Evolutionary conservation across 1,140 invertebrate species (phyloP), one percentile per base, ranked within the genome.

Genomic region (Drosophila rhopaloa): DNA sequence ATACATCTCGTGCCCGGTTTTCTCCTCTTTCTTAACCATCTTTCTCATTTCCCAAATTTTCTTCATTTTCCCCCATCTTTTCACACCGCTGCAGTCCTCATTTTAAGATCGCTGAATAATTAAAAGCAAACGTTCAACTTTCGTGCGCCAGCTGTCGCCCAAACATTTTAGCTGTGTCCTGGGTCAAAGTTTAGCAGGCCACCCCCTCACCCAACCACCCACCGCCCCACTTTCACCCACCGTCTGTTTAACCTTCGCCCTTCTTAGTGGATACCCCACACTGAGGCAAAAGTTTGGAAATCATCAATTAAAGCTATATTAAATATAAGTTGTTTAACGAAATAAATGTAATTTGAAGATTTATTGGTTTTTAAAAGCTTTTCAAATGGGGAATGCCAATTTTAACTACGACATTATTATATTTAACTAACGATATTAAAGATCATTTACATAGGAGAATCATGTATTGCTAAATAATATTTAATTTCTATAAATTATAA

Each of bases 171-270:
- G 79, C 83, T 76, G 76, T 59, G 57, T 62, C 76, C 76, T 82
- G 83, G 79, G 82, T 88, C 83, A 88, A 88, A 86, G 83, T 88
- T 83, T 78, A 81, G 66, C 76, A 76, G 76, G 81, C 61, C 76
- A 75, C 62, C 56, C 41, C 44, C 16, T 44, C 48, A 16, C 41
- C 19, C 16, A 24, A 24, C 24, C 24, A 24, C 8, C 32, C 40
- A 14, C 32, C 46, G 13, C 38, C 11, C 55, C 8, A 6, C 29
- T 7, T 6, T 8, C 29, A 29, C 6, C 19, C 38, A 29, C 24
- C 27, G 5, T 14, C 27, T 24, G 47, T 38, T 54, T 71, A 70
- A 71, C 67, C 65, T 70, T 71, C 67, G 67, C 43, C 50, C 65
- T 68, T 71, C 27, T 41, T 19, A 14, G 46, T 44, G 65, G 37